Percentiles rank a stretch among this genome's conserved stretches.
Conservation (phyloP, 2,797 vertebrate species). For the Argentina silus region DNA sequence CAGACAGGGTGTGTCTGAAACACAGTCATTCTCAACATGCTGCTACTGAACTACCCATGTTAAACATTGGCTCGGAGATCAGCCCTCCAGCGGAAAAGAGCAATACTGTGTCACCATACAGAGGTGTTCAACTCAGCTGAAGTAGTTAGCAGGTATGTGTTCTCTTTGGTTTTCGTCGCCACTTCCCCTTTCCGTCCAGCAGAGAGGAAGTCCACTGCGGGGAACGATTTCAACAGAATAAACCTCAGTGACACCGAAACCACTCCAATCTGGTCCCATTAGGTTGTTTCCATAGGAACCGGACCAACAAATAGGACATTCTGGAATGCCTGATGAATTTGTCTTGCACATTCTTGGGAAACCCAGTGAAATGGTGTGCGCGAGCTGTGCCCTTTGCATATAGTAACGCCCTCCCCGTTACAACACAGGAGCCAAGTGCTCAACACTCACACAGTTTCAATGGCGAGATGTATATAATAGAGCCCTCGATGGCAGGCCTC, state of each 20-base stretch:
- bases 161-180: conserved; percentile 22
- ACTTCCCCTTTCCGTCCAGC: conserved; percentile 53
- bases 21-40: conserved; percentile 28
- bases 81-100: conserved; percentile 10
- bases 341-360: conserved; percentile 42
- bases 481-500: neutral
- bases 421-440: conserved; percentile 36
- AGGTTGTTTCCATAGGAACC: conserved; percentile 57
- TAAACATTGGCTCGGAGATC: conserved; percentile 19
- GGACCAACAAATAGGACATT: conserved; percentile 62
- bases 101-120: neutral
- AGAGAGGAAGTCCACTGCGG: conserved; percentile 45
- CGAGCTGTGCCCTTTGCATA: conserved; percentile 11
- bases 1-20: conserved; percentile 37
- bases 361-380: conserved; percentile 39
- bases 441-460: neutral
- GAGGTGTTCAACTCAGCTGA: too few relatives aligned
- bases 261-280: conserved; percentile 40
- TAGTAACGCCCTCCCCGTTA: conserved; percentile 39
- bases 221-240: conserved; percentile 33
- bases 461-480: neutral
- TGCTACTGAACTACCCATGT: conserved; percentile 21
- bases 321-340: conserved; percentile 40
- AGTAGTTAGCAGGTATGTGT: conserved; percentile 8
- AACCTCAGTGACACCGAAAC: conserved; percentile 48